A percentile compares a stretch with the other conserved stretches of the same genome.
Conservation (phyloP, 2,113 vertebrate species). For the Melanostigma gelatinosum region DNA sequence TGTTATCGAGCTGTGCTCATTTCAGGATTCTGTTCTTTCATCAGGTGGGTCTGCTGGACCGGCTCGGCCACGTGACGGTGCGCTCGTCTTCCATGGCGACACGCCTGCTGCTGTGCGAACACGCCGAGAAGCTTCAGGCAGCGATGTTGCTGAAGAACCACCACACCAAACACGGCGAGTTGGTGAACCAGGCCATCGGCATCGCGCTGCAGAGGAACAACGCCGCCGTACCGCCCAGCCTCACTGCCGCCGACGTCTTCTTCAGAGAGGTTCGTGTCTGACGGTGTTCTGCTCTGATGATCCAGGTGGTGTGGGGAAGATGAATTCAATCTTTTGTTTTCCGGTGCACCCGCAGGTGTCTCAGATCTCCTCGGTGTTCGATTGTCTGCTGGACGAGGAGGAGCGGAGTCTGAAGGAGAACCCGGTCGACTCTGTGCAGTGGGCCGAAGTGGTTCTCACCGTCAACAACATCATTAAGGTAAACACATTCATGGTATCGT, state of each 20-base stretch:
- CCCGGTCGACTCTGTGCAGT: constrained; percentile 85
- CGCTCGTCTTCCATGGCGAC: constrained; percentile 88
- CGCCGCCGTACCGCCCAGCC: constrained; percentile 82
- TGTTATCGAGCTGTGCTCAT: background rate
- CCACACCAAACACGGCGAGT: constrained; percentile 87
- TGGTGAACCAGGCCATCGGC: constrained; percentile 89
- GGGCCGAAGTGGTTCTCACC: constrained; percentile 88
- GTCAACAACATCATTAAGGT: constrained; percentile 94
- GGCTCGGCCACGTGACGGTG: constrained; percentile 80
- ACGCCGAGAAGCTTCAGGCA: constrained; percentile 92
- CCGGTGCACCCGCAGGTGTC: constrained; percentile 86
- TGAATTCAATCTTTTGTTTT: background rate
- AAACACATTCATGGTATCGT: constrained; percentile 20
- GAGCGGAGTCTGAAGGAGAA: constrained; percentile 88
- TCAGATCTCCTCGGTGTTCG: constrained; percentile 90
- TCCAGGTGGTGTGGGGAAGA: fast-evolving
- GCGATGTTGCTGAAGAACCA: constrained; percentile 93
- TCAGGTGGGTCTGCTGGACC: constrained; percentile 90
- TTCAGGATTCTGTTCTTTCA: too few relatives aligned
- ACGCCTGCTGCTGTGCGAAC: constrained; percentile 91
- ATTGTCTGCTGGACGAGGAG: constrained; percentile 92
- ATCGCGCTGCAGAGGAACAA: constrained; percentile 84
- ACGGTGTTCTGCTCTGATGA: fast-evolving
- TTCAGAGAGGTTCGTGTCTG: constrained; percentile 90
- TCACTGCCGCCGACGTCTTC: constrained; percentile 94